Evolutionary conservation across 2,113 vertebrate species (phyloP).

Genomic region (Rhinopomastus cyanomelas): DNA sequence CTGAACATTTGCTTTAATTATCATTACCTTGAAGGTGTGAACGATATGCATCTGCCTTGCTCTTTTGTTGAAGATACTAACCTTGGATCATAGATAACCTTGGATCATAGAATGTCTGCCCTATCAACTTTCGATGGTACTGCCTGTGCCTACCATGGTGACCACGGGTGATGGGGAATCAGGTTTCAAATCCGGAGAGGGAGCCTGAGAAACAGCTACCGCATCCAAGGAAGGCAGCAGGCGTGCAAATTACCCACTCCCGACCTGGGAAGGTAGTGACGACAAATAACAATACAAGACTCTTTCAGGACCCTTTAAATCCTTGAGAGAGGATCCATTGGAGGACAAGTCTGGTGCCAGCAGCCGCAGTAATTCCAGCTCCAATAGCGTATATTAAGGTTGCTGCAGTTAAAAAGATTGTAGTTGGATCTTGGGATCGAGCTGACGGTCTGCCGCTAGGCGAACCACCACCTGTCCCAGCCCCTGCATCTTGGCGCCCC

Average conservation of each 20-base stretch:
- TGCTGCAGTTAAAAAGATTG: background rate
- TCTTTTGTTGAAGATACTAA: background rate
- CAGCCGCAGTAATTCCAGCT: background rate
- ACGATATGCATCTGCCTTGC: background rate
- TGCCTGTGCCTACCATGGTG: background rate
- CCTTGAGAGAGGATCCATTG: background rate
- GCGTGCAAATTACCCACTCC: background rate
- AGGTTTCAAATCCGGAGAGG: background rate
- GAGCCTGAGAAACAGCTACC: background rate
- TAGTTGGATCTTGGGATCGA: background rate
- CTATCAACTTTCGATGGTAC: constrained; percentile 4
- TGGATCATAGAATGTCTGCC: background rate
- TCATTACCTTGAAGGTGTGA: background rate
- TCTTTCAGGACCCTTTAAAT: background rate
- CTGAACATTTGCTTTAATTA: background rate
- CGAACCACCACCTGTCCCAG: background rate
- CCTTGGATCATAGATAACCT: background rate
- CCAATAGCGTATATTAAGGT: background rate
- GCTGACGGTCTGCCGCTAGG: background rate
- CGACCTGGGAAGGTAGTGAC: background rate
- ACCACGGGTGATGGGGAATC: background rate
- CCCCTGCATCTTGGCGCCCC: background rate
- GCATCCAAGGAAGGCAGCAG: constrained; percentile 28
- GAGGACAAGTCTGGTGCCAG: background rate
- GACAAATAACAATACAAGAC: background rate